Evolutionary conservation across 1,140 invertebrate species (phyloP).

Genomic region (Drosophila repleta): DNA sequence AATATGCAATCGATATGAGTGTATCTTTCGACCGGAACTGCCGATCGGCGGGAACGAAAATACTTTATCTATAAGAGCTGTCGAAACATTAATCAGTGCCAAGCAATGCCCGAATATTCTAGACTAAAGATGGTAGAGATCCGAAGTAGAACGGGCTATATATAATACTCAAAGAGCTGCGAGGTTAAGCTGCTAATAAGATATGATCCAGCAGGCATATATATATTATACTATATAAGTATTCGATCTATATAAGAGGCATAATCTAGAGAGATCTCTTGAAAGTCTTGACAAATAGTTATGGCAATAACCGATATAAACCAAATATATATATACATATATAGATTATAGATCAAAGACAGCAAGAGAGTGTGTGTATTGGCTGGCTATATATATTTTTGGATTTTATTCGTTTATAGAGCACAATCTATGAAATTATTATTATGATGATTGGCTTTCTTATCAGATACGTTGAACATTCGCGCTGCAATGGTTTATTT

Average conservation of each 20-base stretch:
- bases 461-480: conserved; percentile 63
- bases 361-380: neutral
- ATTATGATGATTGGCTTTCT: conserved; percentile 72
- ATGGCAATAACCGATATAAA: too few relatives aligned
- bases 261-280: too few relatives aligned
- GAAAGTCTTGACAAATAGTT: too few relatives aligned
- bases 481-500: conserved; percentile 61
- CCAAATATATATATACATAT: too few relatives aligned
- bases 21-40: conserved; percentile 16
- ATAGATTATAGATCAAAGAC: neutral
- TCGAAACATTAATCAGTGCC: neutral
- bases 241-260: too few relatives aligned
- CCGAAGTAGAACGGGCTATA: too few relatives aligned
- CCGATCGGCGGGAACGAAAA: conserved; percentile 5
- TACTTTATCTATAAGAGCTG: too few relatives aligned
- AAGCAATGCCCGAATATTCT: conserved; percentile 1
- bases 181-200: too few relatives aligned
- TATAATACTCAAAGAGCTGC: too few relatives aligned
- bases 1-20: conserved; percentile 32
- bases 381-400: conserved; percentile 15
- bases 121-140: neutral
- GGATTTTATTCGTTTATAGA: conserved; percentile 60
- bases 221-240: too few relatives aligned
- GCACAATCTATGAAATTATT: conserved; percentile 77
- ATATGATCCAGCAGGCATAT: too few relatives aligned